Base-by-base conservation (phyloP, 2,797 vertebrate genomes). In the Chrosomus eos region DNA sequence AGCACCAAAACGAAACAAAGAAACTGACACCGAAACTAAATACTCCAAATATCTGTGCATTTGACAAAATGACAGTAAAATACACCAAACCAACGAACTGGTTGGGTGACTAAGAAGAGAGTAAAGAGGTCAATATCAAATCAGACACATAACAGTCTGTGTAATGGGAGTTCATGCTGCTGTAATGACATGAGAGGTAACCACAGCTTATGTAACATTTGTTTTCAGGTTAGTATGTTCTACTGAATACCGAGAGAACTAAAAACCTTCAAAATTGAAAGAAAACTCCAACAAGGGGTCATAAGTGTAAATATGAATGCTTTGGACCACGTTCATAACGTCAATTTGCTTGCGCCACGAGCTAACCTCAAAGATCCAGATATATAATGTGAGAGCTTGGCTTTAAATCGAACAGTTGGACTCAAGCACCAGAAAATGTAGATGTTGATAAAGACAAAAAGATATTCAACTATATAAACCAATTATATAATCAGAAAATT, bases 201-300 rank as follows among this genome's bases (percentile, higher is more conserved):
- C 26, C 74, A 84, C 51, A 62, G 40, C 51, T 84, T 79, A 78
- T 84, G 67, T 62, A 84, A 84, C 75, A 7, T 31, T n/a, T 77
- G 38, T 81, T 43, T 58, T 75, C 53, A 28, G 38, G 26, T 43
- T 78, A 71, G 21, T 28, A 9, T 21, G n/a, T 76, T 83, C 36
- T 43, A 11, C 13, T 11, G 21, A 70, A 43, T 33, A n/a, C 36
- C n/a, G 13, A 68, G 5, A 23, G 5, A 4, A 67, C 3, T 14
- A 26, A 48, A 19, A 72, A 10, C 13, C 5, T 58, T 60, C 1
- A 71, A 19, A 71, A 43, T 8, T 1, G 1, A n/a, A 31, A 26
- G 23, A 33, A 70, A 21, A 18, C 14, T 3, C n/a, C 31, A 64
- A 6, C 23, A 68, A 38, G 4, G 5, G 16, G 36, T 11, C 38